A percentile compares a stretch with the other conserved stretches of the same genome.
Conservation (phyloP, 2,888 invertebrate genomes). For the Belgica antarctica region DNA sequence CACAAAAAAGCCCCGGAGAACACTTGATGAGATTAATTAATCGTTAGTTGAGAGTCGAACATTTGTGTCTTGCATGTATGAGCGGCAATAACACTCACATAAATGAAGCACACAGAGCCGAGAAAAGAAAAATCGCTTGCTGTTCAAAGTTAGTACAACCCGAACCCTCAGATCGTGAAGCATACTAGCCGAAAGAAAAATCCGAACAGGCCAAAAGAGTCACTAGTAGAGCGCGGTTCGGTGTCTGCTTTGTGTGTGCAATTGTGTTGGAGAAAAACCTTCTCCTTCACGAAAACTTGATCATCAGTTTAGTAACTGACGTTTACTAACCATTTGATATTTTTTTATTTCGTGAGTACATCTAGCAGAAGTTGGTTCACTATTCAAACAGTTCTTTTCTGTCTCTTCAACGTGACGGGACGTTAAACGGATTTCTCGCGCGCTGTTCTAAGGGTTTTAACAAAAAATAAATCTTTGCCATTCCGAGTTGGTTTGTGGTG, state of each 20-base stretch:
- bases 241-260: constrained; percentile 17
- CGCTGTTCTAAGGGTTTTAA: constrained; percentile 24
- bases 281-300: constrained; percentile 43
- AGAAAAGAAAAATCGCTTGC: constrained; percentile 30
- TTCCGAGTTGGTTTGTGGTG: background rate
- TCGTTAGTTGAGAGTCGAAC: background rate
- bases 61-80: constrained; percentile 7
- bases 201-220: constrained; percentile 17
- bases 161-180: constrained; percentile 20
- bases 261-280: constrained; percentile 41
- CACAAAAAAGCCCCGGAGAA: too few species aligned
- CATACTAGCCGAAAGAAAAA: constrained; percentile 25
- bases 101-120: background rate
- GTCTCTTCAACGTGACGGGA: constrained; percentile 36
- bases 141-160: constrained; percentile 6
- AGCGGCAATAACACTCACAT: constrained; percentile 16
- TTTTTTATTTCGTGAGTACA: constrained; percentile 43
- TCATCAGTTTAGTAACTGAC: constrained; percentile 41
- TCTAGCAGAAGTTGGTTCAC: constrained; percentile 40
- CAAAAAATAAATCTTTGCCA: background rate
- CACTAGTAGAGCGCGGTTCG: constrained; percentile 35
- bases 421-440: background rate
- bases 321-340: constrained; percentile 40
- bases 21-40: constrained; percentile 14
- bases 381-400: constrained; percentile 43